Conservation (phyloP, 2,888 invertebrate species). For the Ditylenchus weischeri region DNA sequence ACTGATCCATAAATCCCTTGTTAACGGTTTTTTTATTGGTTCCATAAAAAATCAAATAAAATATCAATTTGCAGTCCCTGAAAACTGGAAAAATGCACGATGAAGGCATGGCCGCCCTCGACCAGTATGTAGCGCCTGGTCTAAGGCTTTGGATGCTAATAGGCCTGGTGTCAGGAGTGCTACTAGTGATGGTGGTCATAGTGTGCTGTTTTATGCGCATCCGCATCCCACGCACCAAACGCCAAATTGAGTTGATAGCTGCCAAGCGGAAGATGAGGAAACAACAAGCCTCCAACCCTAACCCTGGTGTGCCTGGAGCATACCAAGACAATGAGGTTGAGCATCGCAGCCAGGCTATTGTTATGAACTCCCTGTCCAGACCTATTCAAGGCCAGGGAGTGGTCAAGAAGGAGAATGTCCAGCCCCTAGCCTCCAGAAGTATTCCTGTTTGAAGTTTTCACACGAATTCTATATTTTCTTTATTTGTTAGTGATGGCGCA, state of each 20-base stretch:
- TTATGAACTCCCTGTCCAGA: constrained; percentile 14
- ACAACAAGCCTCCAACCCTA: constrained; percentile 8
- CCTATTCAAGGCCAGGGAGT: background rate
- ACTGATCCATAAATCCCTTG: background rate
- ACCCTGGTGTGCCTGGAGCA: background rate
- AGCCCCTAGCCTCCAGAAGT: constrained; percentile 10
- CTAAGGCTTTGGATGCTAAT: constrained; percentile 58
- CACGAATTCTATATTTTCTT: too few relatives aligned
- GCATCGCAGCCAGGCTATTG: constrained; percentile 7
- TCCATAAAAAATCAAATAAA: too few relatives aligned
- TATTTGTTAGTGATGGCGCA: too few relatives aligned
- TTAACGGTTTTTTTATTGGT: background rate
- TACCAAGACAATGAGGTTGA: constrained; percentile 4
- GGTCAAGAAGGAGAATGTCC: background rate
- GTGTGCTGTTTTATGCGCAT: constrained; percentile 56
- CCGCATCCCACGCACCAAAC: constrained; percentile 56
- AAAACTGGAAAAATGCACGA: constrained; percentile 1
- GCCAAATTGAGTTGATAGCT: constrained; percentile 54
- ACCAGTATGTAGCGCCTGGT: constrained; percentile 55
- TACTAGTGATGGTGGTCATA: constrained; percentile 56
- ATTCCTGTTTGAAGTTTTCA: background rate
- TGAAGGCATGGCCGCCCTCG: constrained; percentile 39
- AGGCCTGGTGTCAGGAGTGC: constrained; percentile 55
- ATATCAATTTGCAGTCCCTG: background rate
- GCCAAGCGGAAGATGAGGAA: constrained; percentile 31